Base-by-base conservation (phyloP, 2,888 invertebrate species). In the Dasysyrphus albostriatus region DNA sequence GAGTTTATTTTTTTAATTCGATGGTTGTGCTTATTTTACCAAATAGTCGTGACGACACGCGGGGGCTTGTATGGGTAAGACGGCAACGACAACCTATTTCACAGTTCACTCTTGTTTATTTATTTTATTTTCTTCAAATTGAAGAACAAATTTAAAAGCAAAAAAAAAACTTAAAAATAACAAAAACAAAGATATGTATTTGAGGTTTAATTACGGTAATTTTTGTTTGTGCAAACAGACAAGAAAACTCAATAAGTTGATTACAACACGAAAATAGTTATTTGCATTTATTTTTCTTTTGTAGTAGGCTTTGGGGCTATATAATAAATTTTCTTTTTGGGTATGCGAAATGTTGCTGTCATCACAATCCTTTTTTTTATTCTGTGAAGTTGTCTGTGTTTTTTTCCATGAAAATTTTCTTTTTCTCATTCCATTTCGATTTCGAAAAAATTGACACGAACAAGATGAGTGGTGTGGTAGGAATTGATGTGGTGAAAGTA, bases 251-350 rank as follows among this genome's bases (percentile, higher is more conserved):
- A 10, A 42, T 49, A n/a, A n/a, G 39, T 39, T 12, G 65, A 67
- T 77, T 73, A 77, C 65, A 59, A 49, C 63, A 82, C 72, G 76
- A 82, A 82, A 82, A 76, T 65, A 82, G 72, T 51, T 65, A 72
- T 77, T 12, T 72, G 59, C 32, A 58, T 59, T 70, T 69, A 76
- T 70, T 49, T 65, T 32, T 24, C 24, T 34, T 63, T n/a, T 39
- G 14, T 47, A 12, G 37, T 10, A 32, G 14, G 32, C 6, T 56
- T 9, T 49, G 47, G 47, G 8, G 24, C 2, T 29, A 14, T 12
- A 29, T 29, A 3, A 32, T 32, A 56, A 56, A 29, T 32, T n/a
- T 56, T 32, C n/a, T 56, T 8, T 56, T 56, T 32, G 7, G 3
- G 7, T 56, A n/a, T 4, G 8, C 54, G 5, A 56, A 56, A 8